These are phyloP conservation scores for Gracilinanus agilis DNA, from an alignment of 2,113 vertebrate species.

Conservation along the genomic window DNA sequence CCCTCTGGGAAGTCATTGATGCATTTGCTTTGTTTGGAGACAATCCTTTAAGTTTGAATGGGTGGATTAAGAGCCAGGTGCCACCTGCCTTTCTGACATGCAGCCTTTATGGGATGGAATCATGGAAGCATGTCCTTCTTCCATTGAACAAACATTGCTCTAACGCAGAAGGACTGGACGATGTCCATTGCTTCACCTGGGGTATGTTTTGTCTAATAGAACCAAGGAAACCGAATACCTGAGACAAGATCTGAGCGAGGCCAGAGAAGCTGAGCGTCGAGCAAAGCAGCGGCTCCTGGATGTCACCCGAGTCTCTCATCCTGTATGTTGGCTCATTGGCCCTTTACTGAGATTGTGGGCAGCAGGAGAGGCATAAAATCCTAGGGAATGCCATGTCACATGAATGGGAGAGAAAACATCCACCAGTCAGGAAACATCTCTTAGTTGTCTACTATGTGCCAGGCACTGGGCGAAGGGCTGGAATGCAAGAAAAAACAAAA, in stretches of 20 bases:
- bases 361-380: neutral
- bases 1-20: neutral
- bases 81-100: neutral
- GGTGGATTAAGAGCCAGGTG: neutral
- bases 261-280: conserved; percentile 91
- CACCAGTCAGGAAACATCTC: neutral
- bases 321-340: conserved; percentile 76
- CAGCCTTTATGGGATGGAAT: no score
- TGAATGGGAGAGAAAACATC: neutral
- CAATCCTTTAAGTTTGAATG: neutral
- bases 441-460: neutral
- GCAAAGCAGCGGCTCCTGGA: conserved; percentile 93
- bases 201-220: conserved; percentile 79
- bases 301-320: conserved; percentile 90
- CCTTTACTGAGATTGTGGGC: neutral
- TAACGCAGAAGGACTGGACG: neutral
- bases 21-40: neutral
- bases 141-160: neutral
- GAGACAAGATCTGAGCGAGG: conserved; percentile 93
- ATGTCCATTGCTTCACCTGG: neutral
- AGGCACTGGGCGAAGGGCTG: neutral
- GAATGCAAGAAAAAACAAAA: neutral
- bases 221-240: conserved; percentile 94
- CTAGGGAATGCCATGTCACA: neutral
- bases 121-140: neutral